Evolutionary conservation across 2,888 invertebrate species (phyloP).

Genomic region (Macropis europaea): DNA sequence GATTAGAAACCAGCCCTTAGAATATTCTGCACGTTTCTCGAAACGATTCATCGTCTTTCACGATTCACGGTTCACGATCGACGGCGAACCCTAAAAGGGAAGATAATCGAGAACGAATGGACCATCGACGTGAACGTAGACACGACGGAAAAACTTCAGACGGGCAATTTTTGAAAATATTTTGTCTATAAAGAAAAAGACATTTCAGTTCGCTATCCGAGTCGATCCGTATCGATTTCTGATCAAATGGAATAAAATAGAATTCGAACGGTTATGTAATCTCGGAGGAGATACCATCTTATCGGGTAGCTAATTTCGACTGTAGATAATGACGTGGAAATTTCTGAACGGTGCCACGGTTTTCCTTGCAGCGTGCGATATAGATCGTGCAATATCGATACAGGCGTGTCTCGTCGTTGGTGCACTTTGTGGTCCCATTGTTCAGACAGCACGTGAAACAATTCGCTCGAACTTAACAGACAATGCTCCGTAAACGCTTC

Average conservation of each 20-base stretch:
- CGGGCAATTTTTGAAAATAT: too few relatives aligned
- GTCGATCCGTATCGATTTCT: too few relatives aligned
- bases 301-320: too few relatives aligned
- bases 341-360: background rate
- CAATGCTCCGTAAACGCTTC: too few relatives aligned
- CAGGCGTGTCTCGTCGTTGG: conserved; percentile 17
- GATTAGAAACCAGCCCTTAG: conserved; percentile 5
- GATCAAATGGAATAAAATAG: background rate
- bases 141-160: background rate
- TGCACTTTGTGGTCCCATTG: too few relatives aligned
- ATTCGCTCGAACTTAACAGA: conserved; percentile 25
- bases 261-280: too few relatives aligned
- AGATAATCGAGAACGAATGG: too few relatives aligned
- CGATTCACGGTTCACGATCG: background rate
- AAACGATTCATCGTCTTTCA: conserved; percentile 25
- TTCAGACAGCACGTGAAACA: background rate
- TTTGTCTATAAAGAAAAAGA: too few relatives aligned
- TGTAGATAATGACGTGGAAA: too few relatives aligned
- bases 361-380: background rate
- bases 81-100: background rate
- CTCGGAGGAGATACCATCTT: too few relatives aligned
- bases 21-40: background rate
- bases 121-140: background rate
- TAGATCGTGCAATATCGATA: background rate
- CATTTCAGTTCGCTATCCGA: too few relatives aligned